Conservation (phyloP, 2,888 invertebrate species). For the Nemotelus pantherinus region DNA sequence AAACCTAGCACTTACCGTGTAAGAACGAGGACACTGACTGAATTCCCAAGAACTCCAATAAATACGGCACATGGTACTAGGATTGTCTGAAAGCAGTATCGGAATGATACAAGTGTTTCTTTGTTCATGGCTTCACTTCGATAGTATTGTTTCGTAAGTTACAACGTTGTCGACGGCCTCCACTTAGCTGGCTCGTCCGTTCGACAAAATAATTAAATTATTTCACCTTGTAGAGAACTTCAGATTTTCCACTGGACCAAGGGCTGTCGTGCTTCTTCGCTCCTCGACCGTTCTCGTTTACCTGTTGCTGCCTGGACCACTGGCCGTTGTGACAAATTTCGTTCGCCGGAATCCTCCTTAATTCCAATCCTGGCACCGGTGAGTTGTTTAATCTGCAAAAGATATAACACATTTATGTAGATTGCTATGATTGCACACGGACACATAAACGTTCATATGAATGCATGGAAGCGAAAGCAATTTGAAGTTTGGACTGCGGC, state of each 20-base stretch:
- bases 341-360: not conserved
- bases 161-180: not conserved
- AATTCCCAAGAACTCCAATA: slow-evolving; percentile 76
- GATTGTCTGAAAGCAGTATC: slow-evolving; percentile 71
- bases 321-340: not conserved
- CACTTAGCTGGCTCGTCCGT: not conserved
- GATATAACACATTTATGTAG: slow-evolving; percentile 5
- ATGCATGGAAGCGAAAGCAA: too few species aligned
- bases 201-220: slow-evolving; percentile 21
- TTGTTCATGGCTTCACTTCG: slow-evolving; percentile 45
- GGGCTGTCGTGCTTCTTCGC: not conserved
- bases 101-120: slow-evolving; percentile 57
- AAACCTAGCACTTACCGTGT: slow-evolving; percentile 66
- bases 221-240: not conserved
- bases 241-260: not conserved
- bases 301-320: not conserved
- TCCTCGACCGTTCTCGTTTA: not conserved
- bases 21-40: slow-evolving; percentile 68
- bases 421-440: not conserved
- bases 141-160: not conserved
- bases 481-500: too few species aligned
- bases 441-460: not conserved
- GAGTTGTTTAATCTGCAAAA: slow-evolving; percentile 12
- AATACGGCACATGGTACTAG: slow-evolving; percentile 72
- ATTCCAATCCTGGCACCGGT: not conserved